Evolutionary conservation across 2,888 invertebrate species (phyloP).

Genomic region (Oscheius sp.): DNA sequence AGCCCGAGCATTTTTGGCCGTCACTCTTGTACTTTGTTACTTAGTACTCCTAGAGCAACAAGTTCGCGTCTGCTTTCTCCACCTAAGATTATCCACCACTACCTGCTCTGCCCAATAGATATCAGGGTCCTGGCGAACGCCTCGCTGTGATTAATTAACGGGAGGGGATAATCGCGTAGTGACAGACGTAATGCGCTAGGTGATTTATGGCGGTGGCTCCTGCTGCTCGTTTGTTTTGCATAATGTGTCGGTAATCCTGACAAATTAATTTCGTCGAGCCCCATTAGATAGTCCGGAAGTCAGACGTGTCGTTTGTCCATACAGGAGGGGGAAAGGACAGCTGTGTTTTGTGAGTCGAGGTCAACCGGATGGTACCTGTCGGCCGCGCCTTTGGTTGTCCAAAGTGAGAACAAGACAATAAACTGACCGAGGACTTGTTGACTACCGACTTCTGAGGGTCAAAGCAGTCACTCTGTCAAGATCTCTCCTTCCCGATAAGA

Average conservation of each 20-base stretch:
- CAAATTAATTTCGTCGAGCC: slow-evolving; percentile 8
- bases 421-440: too few relatives aligned
- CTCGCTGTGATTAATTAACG: slow-evolving; percentile 35
- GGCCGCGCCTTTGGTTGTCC: slow-evolving; percentile 2
- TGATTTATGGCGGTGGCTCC: slow-evolving; percentile 27
- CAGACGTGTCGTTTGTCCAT: too few relatives aligned
- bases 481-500: neutral
- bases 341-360: slow-evolving; percentile 25
- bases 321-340: neutral
- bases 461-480: slow-evolving; percentile 6
- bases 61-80: too few relatives aligned
- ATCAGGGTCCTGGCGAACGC: neutral
- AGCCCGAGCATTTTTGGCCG: too few relatives aligned
- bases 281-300: too few relatives aligned
- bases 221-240: slow-evolving; percentile 25
- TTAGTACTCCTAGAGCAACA: too few relatives aligned
- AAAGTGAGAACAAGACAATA: too few relatives aligned
- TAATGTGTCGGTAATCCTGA: slow-evolving; percentile 21
- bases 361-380: slow-evolving; percentile 31
- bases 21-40: too few relatives aligned
- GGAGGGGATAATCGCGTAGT: slow-evolving; percentile 27
- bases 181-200: slow-evolving; percentile 28
- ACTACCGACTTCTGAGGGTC: neutral
- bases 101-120: too few relatives aligned
- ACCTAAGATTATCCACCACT: too few relatives aligned